Percentiles rank a stretch among this genome's conserved stretches.
Evolutionary conservation across 2,888 invertebrate species (phyloP).

Genomic region (Euzetes globulus): DNA sequence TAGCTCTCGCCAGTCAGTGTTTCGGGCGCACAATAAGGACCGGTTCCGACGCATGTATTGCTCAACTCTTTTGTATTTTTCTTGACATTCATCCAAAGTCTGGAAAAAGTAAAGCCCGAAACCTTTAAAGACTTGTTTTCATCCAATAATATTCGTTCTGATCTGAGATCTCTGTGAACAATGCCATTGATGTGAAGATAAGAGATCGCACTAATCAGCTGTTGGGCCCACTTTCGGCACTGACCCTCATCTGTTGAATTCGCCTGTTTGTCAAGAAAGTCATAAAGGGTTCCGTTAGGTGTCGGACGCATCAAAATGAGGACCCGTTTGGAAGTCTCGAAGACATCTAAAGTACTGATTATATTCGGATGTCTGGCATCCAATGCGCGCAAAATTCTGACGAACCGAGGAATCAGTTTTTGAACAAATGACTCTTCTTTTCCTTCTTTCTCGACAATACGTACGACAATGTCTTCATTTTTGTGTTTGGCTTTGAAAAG

Average conservation of each 20-base stretch:
- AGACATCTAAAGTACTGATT: neutral
- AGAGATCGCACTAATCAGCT: constrained; percentile 60
- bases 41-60: neutral
- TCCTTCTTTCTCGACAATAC: neutral
- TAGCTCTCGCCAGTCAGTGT: neutral
- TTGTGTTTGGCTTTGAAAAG: neutral
- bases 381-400: neutral
- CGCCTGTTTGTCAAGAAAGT: neutral
- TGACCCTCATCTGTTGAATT: neutral
- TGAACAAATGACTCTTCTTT: neutral
- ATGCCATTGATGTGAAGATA: constrained; percentile 88
- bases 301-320: neutral
- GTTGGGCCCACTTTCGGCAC: neutral
- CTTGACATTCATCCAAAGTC: neutral
- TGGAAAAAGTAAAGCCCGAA: neutral
- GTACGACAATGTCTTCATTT: neutral
- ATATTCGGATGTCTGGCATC: neutral
- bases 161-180: constrained; percentile 81
- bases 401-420: neutral
- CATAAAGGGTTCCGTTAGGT: neutral
- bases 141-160: constrained; percentile 46
- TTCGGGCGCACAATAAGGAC: neutral
- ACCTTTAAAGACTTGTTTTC: neutral
- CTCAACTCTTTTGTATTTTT: neutral
- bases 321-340: neutral